Evolutionary conservation across 2,113 vertebrate genomes (phyloP).

Genomic region (Irena cyanogastra): DNA sequence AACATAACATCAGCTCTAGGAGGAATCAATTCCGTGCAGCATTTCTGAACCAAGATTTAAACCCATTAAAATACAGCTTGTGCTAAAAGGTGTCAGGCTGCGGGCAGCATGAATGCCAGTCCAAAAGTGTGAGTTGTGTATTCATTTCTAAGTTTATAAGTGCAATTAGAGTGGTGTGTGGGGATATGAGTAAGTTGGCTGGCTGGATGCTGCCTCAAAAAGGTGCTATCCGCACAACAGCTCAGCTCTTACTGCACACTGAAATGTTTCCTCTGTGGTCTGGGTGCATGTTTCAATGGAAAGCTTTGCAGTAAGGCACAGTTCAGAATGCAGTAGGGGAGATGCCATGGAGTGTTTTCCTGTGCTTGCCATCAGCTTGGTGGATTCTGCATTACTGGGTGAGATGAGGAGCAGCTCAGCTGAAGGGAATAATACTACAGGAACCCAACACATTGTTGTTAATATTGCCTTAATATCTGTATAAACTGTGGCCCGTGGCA

Average conservation of each 20-base stretch:
- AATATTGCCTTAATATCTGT: not conserved
- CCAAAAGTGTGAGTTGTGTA: not conserved
- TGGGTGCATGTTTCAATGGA: rapidly evolving
- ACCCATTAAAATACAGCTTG: not conserved
- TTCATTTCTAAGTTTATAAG: not conserved
- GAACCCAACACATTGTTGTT: not conserved
- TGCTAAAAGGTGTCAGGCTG: not conserved
- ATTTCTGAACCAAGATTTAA: not conserved
- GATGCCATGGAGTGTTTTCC: not conserved
- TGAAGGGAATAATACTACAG: not conserved
- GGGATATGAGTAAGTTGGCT: not conserved
- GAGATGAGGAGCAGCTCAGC: not conserved
- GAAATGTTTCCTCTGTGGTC: not conserved
- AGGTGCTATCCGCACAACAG: not conserved
- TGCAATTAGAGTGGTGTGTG: not conserved
- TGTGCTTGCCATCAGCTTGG: not conserved
- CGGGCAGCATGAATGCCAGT: rapidly evolving
- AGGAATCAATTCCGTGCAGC: not conserved
- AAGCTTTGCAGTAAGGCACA: not conserved
- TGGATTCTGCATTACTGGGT: not conserved
- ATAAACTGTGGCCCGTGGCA: not conserved
- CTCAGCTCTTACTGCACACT: not conserved
- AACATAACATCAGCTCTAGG: not conserved
- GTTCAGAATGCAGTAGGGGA: rapidly evolving
- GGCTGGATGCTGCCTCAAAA: not conserved